phyloP scores from a whole-genome alignment of 2,113 vertebrate species.

The cat (Felis catus) region F.catus_Fca126_mat1.0 CM031419.1:863501-864000 shows the following conservation, averaged over 20 bases:
- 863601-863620: background rate
- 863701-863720: background rate
- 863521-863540: background rate
- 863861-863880: background rate
- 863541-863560: background rate
- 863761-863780: background rate
- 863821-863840: background rate
- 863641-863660: background rate
- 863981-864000: background rate
- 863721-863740: background rate
- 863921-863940: background rate
- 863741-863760: background rate
- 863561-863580: background rate
- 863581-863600: background rate
- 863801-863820: background rate
- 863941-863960: background rate
- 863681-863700: background rate
- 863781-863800: background rate
- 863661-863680: background rate
- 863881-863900: background rate
- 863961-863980: background rate
- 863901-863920: background rate
- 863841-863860: background rate
- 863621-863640: background rate
- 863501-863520: fast-evolving